Base-by-base conservation (phyloP, 2,797 vertebrate species). In the Falco berigora region DNA sequence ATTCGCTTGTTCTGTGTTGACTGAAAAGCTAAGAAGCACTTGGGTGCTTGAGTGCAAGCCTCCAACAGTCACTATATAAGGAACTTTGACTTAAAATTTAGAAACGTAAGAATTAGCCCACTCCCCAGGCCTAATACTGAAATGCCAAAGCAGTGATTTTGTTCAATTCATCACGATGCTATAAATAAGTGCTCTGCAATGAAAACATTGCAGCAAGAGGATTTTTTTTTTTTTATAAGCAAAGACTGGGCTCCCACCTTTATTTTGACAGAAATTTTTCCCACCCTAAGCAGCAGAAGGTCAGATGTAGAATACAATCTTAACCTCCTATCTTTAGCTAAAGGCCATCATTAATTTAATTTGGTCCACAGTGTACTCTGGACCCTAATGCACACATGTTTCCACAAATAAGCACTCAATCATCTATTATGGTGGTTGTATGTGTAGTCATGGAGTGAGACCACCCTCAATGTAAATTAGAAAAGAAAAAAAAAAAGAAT, bases 401-500 rank as follows among this genome's bases (percentile, higher is more conserved):
- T 32, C 38, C 69, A 46, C 72, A 83, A 38, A 50, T 2, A 64
- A 64, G 68, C 78, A 47, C 75, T 53, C 80, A 59, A 6, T 6
- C 52, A 22, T 25, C 55, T 30, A 15, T 10, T 8, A 10, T 0
- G 6, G 27, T 34, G 59, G 20, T 18, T 92, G 52, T n/a, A 89
- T 7, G 58, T 7, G 21, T 0, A 34, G 62, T 9, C 32, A 30
- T 38, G 28, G 67, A 79, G 50, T 1, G 30, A 84, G 96, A 94
- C 92, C 96, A 97, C 83, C 95, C 89, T 92, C 83, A 16, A 5
- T 53, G 82, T 30, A 38, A 76, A 93, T 5, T 4, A 67, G 9
- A 56, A n/a, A 67, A 53, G 67, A 58, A 77, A 84, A 44, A 84
- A 44, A 47, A 81, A 13, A 36, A 67, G 49, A 20, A 13, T 24